Evolutionary conservation across 2,797 vertebrate genomes (phyloP).

Genomic region (Cyprinodon diabolis): DNA sequence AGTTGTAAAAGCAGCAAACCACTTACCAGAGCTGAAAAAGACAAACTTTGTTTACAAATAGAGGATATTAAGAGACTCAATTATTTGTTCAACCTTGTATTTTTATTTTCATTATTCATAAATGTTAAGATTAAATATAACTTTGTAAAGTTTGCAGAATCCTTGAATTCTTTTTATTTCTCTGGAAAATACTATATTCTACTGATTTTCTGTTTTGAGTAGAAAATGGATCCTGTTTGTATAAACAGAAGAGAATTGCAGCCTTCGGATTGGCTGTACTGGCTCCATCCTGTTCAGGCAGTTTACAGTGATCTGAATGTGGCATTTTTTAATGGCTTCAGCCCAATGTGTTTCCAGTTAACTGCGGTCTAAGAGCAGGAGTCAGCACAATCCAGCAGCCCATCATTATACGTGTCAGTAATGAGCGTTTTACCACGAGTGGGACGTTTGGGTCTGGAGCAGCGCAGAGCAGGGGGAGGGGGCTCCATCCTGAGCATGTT

Average conservation of each 20-base stretch:
- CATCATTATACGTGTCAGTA: slow-evolving; percentile 76
- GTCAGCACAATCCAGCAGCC: slow-evolving; percentile 75
- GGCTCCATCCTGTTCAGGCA: slow-evolving; percentile 13
- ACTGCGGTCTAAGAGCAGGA: slow-evolving; percentile 63
- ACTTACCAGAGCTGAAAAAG: not conserved
- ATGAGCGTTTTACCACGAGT: slow-evolving; percentile 69
- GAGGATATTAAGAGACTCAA: not conserved
- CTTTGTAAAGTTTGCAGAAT: not conserved
- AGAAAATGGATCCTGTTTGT: not conserved
- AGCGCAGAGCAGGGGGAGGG: slow-evolving; percentile 47
- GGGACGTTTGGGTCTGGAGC: slow-evolving; percentile 45
- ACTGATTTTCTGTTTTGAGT: not conserved
- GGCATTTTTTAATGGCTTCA: slow-evolving; percentile 43
- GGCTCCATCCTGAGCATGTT: slow-evolving; percentile 34
- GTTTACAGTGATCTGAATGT: slow-evolving; percentile 32
- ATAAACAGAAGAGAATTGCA: not conserved
- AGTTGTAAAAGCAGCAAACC: not conserved
- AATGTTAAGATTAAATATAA: not conserved
- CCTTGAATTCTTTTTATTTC: not conserved
- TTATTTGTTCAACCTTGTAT: not conserved
- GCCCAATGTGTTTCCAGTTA: slow-evolving; percentile 78
- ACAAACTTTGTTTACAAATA: not conserved
- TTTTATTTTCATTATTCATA: not conserved
- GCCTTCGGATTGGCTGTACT: not conserved
- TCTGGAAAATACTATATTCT: not conserved